Percentiles rank a stretch among this genome's conserved stretches.
Evolutionary conservation across 2,888 invertebrate species (phyloP).

Genomic region (Autographa gamma): DNA sequence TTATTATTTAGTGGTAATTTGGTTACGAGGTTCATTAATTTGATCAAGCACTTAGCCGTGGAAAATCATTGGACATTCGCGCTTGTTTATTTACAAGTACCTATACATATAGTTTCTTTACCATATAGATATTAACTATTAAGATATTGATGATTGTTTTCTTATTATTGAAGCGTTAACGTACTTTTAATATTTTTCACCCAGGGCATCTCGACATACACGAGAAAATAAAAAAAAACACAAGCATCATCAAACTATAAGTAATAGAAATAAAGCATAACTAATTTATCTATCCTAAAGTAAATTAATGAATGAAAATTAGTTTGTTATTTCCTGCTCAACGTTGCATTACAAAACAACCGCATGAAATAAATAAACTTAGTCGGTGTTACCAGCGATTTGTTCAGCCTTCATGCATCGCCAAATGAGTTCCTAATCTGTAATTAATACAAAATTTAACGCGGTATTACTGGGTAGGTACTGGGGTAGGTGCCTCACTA

Average conservation of each 20-base stretch:
- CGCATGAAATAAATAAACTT: slow-evolving; percentile 18
- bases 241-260: neutral
- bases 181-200: no score
- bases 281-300: neutral
- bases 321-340: neutral
- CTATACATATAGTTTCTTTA: neutral
- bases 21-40: neutral
- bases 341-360: slow-evolving; percentile 12
- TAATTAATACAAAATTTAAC: slow-evolving; percentile 63
- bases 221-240: no score
- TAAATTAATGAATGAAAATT: neutral
- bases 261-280: neutral
- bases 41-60: slow-evolving; percentile 1
- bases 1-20: slow-evolving; percentile 4
- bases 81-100: neutral
- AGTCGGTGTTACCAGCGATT: slow-evolving; percentile 40
- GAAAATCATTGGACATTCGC: neutral
- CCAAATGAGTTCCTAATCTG: slow-evolving; percentile 58
- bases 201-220: neutral
- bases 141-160: neutral
- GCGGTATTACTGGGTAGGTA: slow-evolving; percentile 47
- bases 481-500: slow-evolving; percentile 60
- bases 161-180: neutral
- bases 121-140: neutral
- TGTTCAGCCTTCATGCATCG: slow-evolving; percentile 44